A percentile compares a stretch with the other conserved stretches of the same genome.
Evolutionary conservation across 2,797 vertebrate genomes (phyloP).

Genomic region (Micromesistius poutassou): DNA sequence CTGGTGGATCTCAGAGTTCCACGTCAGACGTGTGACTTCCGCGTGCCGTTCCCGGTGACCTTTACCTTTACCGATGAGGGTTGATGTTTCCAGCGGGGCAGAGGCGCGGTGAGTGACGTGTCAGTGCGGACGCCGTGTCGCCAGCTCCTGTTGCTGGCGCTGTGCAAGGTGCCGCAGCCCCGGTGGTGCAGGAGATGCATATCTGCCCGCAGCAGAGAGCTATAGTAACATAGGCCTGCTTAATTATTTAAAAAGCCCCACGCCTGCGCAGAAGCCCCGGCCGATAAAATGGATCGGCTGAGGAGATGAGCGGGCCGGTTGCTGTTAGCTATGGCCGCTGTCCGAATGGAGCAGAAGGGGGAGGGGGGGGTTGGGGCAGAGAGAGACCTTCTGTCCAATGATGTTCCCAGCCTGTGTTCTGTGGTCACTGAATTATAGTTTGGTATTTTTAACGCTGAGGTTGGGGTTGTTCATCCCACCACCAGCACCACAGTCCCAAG

Average conservation of each 20-base stretch:
- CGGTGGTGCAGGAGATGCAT: conserved; percentile 33
- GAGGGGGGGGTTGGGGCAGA: no score
- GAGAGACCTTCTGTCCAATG: no score
- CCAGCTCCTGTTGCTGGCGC: no score
- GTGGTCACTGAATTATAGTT: not conserved
- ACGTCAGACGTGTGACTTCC: not conserved
- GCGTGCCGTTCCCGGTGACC: no score
- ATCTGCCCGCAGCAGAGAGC: conserved; percentile 51
- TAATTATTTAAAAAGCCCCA: conserved; percentile 65
- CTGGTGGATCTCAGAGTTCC: not conserved
- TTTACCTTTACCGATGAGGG: no score
- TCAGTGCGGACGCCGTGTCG: not conserved
- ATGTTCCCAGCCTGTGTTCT: no score
- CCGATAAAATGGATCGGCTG: not conserved
- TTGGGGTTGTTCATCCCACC: no score
- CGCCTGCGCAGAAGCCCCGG: not conserved
- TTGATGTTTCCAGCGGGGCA: no score
- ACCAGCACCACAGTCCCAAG: conserved; percentile 9
- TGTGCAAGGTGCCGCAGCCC: conserved; percentile 32
- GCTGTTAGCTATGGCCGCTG: not conserved
- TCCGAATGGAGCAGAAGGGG: no score
- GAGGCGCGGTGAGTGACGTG: no score
- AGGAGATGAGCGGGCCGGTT: not conserved
- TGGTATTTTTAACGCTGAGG: not conserved
- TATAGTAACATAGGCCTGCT: conserved; percentile 56